Base-by-base conservation (phyloP, 1,140 invertebrate species). In the Drosophila melanica region DNA sequence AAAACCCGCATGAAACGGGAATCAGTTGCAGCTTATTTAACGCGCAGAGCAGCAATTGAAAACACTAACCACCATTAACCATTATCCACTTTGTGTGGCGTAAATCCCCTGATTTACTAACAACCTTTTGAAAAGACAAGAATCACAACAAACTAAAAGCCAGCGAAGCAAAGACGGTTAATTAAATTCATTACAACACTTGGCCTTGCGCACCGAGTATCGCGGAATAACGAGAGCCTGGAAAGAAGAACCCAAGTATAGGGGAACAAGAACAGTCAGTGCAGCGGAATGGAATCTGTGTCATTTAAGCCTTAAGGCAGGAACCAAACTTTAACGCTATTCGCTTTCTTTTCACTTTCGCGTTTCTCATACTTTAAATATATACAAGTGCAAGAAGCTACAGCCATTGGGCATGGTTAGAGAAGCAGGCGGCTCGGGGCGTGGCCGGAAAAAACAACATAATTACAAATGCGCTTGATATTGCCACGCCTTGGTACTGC, bases 121-220 rank as follows among this genome's bases (percentile, higher is more conserved):
- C 55, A 51, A 44, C 16, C 16, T 35, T 68, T 51, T 60, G 2
- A 35, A 48, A 77, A 48, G 37, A 62, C 3, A 35, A 47, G 57
- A 77, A 63, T 33, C 76, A 45, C 20, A 67, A 64, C 65, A 67
- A 27, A 27, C 47, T 63, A 59, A 42, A 51, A 44, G 51, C 5
- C 27, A 5, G 27, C 6, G 27, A 27, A 27, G 0, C 27, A 27
- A 55, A 45, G 27, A 68, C 74, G 48, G 72, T 62, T 85, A 84
- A 79, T 84, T 79, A 79, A 84, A 82, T 84, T 50, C 77, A 79
- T 79, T 84, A 84, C 64, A 66, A 45, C 55, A 42, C 47, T 68
- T 84, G 72, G 79, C 80, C 80, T 76, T 79, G 60, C 35, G 20
- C 20, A 3, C 20, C 20, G 20, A 23, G 20, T 23, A 3, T 48